A percentile compares a stretch with the other conserved stretches of the same genome.
phyloP scores from a whole-genome alignment of 2,888 invertebrate species.

The Ryuthela nishihirai region DNA sequence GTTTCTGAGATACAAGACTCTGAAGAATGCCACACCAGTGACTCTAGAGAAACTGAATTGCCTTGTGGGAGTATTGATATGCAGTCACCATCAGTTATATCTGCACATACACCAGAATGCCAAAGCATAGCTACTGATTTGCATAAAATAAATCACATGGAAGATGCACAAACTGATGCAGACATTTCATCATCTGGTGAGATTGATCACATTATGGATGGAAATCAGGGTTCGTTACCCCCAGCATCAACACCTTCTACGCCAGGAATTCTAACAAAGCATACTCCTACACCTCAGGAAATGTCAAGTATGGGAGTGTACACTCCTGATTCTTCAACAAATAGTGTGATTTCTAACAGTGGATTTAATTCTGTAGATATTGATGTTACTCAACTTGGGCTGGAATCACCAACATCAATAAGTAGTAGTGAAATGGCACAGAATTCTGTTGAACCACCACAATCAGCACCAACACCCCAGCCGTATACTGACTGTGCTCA shows the following conservation, averaged over 20 bases:
- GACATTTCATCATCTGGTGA: constrained; percentile 15
- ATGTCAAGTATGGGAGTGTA: constrained; percentile 78
- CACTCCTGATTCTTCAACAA: constrained; percentile 77
- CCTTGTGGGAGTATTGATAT: constrained; percentile 1
- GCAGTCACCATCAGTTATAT: constrained; percentile 13
- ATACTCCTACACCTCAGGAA: constrained; percentile 32
- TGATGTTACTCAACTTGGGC: constrained; percentile 74
- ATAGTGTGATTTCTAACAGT: constrained; percentile 59
- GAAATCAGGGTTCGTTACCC: constrained; percentile 17
- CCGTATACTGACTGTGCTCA: constrained; percentile 50
- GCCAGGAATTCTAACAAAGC: constrained; percentile 4
- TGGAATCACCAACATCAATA: constrained; percentile 85
- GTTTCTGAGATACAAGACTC: not conserved
- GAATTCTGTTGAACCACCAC: constrained; percentile 60
- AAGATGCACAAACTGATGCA: constrained; percentile 15
- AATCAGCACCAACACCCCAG: constrained; percentile 47
- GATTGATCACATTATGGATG: not conserved
- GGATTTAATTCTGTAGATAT: constrained; percentile 67
- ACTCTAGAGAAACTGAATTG: constrained; percentile 15
- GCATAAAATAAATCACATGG: not conserved
- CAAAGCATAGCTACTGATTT: not conserved
- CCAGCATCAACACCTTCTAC: constrained; percentile 17
- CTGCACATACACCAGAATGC: not conserved
- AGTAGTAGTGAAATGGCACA: constrained; percentile 78
- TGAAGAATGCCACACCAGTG: constrained; percentile 13